Conservation (phyloP, 2,888 invertebrate species). For the Augiades crinisus region DNA sequence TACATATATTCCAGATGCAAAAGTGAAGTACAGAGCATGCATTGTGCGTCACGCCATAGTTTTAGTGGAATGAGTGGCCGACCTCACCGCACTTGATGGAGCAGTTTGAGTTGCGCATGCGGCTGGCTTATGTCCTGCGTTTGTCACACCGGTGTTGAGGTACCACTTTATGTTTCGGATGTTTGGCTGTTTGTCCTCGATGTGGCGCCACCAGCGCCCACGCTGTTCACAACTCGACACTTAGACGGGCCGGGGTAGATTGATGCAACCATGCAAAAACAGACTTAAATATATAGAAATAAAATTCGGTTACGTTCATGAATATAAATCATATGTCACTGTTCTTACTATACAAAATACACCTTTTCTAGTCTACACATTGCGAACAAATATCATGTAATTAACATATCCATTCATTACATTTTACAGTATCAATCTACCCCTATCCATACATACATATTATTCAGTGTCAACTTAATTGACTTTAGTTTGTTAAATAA, state of each 20-base stretch:
- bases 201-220: conserved; percentile 64
- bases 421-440: conserved; percentile 54
- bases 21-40: conserved; percentile 62
- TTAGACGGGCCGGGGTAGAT: conserved; percentile 64
- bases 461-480: conserved; percentile 46
- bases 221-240: conserved; percentile 67
- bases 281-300: background rate
- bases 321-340: too few species aligned
- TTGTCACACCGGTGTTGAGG: conserved; percentile 71
- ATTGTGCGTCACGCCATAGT: conserved; percentile 70
- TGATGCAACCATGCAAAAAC: conserved; percentile 44
- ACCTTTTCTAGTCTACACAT: conserved; percentile 7
- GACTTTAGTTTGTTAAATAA: conserved; percentile 48
- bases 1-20: conserved; percentile 50
- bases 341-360: conserved; percentile 1
- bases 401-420: conserved; percentile 16
- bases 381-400: background rate
- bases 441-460: conserved; percentile 39
- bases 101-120: conserved; percentile 79
- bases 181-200: conserved; percentile 73
- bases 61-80: conserved; percentile 80
- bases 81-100: conserved; percentile 79
- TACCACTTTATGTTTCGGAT: conserved; percentile 67
- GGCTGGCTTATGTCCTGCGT: conserved; percentile 76
- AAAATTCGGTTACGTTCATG: background rate